These are phyloP conservation scores for Mormoops blainvillei DNA, from an alignment of 2,113 vertebrate genomes.

Conservation along the genomic window DNA sequence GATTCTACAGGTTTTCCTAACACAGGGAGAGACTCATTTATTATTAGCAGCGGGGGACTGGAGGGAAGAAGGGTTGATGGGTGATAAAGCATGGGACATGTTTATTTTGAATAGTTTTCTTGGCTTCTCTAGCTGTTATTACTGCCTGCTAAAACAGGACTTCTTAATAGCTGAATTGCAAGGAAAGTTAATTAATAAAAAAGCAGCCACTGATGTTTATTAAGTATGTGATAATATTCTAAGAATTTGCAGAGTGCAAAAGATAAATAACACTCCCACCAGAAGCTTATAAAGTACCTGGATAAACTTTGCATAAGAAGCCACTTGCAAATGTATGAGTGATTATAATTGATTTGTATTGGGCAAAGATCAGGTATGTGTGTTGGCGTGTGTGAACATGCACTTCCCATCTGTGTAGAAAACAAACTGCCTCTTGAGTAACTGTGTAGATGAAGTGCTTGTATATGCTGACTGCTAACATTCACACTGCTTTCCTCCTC, in stretches of 20 bases:
- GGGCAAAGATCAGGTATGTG: not conserved
- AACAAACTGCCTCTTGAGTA: not conserved
- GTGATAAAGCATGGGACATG: not conserved
- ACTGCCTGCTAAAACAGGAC: not conserved
- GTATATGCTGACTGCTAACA: not conserved
- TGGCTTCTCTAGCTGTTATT: not conserved
- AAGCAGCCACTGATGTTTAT: not conserved
- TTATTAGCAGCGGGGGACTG: not conserved
- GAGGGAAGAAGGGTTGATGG: not conserved
- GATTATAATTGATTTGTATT: not conserved
- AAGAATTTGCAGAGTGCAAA: not conserved
- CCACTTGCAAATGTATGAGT: not conserved
- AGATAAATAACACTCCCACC: not conserved
- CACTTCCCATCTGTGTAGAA: not conserved
- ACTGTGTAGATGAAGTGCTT: not conserved
- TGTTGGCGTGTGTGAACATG: not conserved
- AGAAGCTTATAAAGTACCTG: not conserved
- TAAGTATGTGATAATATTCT: not conserved
- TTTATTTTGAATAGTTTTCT: slow-evolving; percentile 14
- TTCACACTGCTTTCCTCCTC: not conserved
- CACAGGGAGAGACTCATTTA: not conserved
- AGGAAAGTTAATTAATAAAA: not conserved
- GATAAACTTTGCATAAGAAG: not conserved
- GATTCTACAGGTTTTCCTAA: not conserved
- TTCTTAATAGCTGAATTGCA: not conserved